Base-by-base conservation (phyloP, 2,113 vertebrate genomes). In the Lophius piscatorius region DNA sequence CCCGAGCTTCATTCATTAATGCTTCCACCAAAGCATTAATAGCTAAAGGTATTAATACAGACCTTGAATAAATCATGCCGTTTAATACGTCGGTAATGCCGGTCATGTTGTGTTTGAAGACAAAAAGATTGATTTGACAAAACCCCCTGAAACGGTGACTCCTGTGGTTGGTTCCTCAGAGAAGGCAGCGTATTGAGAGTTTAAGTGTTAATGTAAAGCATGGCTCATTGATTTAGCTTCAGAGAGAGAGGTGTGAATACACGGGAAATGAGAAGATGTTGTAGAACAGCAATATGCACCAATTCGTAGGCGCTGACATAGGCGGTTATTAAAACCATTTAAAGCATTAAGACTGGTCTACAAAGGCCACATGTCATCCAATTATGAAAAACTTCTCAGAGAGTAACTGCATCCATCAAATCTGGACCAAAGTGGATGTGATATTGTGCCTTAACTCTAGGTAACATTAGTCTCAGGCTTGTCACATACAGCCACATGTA, bases 31-130 rank as follows among this genome's bases (percentile, higher is more conserved):
- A 33, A 20, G 44, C 26, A 45, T 48, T 31, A 49, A 50, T 60
- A 28, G 20, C 8, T 1, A 0, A 14, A 52, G 33, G 50, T 41
- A 33, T 58, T 59, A 35, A 59, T 52, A 29, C 5, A 46, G 16
- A 36, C 21, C 18, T 22, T 28, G 14, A 74, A 49, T 41, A 40
- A 50, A 64, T 26, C 22, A n/a, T 46, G 13, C 62, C 44, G 60
- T 63, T 36, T 56, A 33, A 28, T 14, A 10, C 23, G 62, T 46
- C 59, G 7, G 24, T 56, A 50, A 51, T 12, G n/a, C 46, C 35
- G 12, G 41, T 35, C 23, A 55, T 73, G 62, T 49, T 20, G 46
- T 49, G 28, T 74, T 47, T 24, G 38, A 31, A 44, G 46, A 55
- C 22, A 8, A 24, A 69, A 49, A 57, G n/a, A 45, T 63, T 28